These are phyloP conservation scores for Antennarius maculatus DNA, from an alignment of 2,797 vertebrate genomes.

Conservation along the genomic window DNA sequence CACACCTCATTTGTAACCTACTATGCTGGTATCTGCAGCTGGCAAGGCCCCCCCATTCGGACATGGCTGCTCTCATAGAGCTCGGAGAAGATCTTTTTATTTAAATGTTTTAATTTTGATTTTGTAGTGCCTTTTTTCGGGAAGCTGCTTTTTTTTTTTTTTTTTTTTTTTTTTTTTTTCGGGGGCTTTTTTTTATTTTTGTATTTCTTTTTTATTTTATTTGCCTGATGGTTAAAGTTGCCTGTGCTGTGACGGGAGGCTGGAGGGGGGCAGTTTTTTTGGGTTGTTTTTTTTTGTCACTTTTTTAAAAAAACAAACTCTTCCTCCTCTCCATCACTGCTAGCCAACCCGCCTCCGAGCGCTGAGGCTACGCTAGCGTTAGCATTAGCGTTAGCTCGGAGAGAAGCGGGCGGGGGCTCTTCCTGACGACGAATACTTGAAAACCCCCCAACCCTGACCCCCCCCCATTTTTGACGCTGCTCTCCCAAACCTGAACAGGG, in stretches of 20 bases:
- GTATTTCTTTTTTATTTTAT: too few relatives aligned
- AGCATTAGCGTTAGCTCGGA: slow-evolving; percentile 50
- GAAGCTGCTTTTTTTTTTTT: slow-evolving; percentile 89
- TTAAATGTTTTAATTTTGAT: slow-evolving; percentile 89
- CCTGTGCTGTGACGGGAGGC: slow-evolving; percentile 69
- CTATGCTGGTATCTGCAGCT: slow-evolving; percentile 87
- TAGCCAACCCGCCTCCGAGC: slow-evolving; percentile 57
- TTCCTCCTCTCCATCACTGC: slow-evolving; percentile 55
- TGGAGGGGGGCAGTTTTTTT: slow-evolving; percentile 36
- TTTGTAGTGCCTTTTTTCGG: slow-evolving; percentile 97
- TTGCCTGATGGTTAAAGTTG: slow-evolving; percentile 52
- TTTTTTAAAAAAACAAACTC: too few relatives aligned
- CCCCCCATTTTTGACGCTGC: slow-evolving; percentile 83
- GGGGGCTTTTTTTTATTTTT: too few relatives aligned
- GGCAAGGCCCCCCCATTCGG: slow-evolving; percentile 89
- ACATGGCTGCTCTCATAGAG: slow-evolving; percentile 94
- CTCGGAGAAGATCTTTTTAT: slow-evolving; percentile 81
- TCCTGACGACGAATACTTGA: slow-evolving; percentile 90
- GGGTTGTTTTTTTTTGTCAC: neutral
- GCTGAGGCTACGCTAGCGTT: slow-evolving; percentile 49
- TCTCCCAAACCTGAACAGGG: slow-evolving; percentile 87
- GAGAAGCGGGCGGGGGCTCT: slow-evolving; percentile 72
- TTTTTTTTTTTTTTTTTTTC: neutral
- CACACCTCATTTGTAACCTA: slow-evolving; percentile 65
- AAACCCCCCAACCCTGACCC: slow-evolving; percentile 79